These are phyloP conservation scores for Prochilodus magdalenae DNA, from an alignment of 2,113 vertebrate genomes.

Conservation along the genomic window DNA sequence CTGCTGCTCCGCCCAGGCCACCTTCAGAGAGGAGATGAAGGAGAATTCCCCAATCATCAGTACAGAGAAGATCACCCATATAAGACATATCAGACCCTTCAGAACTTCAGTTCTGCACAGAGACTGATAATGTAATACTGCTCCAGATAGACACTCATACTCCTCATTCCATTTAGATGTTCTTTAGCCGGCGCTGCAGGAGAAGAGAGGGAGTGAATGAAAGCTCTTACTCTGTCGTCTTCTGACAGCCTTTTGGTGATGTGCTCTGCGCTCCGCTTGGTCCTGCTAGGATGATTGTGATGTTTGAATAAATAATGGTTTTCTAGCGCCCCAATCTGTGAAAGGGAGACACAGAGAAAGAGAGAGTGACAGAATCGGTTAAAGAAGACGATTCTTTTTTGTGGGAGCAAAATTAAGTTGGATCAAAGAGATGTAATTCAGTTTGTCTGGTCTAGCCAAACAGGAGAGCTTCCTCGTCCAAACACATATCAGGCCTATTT, in stretches of 20 bases:
- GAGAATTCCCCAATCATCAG: background rate
- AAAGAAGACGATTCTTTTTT: slow-evolving; percentile 21
- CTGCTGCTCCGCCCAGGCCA: slow-evolving; percentile 96
- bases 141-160: background rate
- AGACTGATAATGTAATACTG: background rate
- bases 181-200: background rate
- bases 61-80: background rate
- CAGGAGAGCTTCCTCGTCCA: slow-evolving; percentile 2
- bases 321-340: slow-evolving; percentile 93
- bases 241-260: slow-evolving; percentile 92
- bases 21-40: slow-evolving; percentile 69
- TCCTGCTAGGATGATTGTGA: slow-evolving; percentile 85
- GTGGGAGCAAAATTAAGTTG: slow-evolving; percentile 26
- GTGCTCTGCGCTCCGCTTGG: slow-evolving; percentile 86
- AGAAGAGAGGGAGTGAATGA: background rate
- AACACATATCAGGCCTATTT: background rate
- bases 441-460: slow-evolving; percentile 42
- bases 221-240: slow-evolving; percentile 86
- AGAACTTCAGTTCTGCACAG: too few relatives aligned
- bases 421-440: slow-evolving; percentile 29
- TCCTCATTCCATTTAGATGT: background rate
- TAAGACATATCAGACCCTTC: background rate
- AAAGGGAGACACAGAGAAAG: slow-evolving; percentile 26
- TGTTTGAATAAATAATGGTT: slow-evolving; percentile 94
- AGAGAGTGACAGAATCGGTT: slow-evolving; percentile 20